Conservation (phyloP, 2,797 vertebrate genomes). For the Arnoldichthys spilopterus region DNA sequence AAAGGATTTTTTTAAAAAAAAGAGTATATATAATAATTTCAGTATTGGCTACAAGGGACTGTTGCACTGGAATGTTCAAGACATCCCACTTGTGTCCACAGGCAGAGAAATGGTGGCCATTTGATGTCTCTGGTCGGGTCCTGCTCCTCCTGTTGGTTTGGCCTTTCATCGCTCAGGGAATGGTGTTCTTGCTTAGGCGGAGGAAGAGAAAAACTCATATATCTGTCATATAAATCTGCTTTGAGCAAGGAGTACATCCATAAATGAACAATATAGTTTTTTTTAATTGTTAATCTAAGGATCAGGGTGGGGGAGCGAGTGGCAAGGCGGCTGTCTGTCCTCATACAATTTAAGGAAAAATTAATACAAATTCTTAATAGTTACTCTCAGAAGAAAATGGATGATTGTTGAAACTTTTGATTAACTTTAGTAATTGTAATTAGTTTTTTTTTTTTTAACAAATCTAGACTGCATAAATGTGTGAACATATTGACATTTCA, state of each 20-base stretch:
- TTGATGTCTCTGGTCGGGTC: slow-evolving; percentile 74
- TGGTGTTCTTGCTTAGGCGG: slow-evolving; percentile 75
- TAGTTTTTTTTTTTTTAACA: not conserved
- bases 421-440: not conserved
- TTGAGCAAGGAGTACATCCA: not conserved
- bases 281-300: slow-evolving; percentile 7
- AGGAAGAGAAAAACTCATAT: slow-evolving; percentile 61
- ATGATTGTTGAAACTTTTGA: not conserved
- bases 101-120: slow-evolving; percentile 75
- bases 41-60: not conserved
- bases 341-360: not conserved
- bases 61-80: not conserved
- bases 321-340: not conserved
- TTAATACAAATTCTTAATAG: slow-evolving; percentile 1
- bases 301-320: slow-evolving; percentile 1
- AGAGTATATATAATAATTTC: too few relatives aligned
- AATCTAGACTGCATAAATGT: slow-evolving; percentile 17
- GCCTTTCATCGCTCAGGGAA: slow-evolving; percentile 89
- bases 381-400: slow-evolving; percentile 9
- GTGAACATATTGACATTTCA: not conserved
- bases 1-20: too few relatives aligned
- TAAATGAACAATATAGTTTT: not conserved
- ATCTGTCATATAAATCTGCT: slow-evolving; percentile 57
- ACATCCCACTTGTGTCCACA: slow-evolving; percentile 55
- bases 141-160: slow-evolving; percentile 87